Evolutionary conservation across 2,888 invertebrate species (phyloP).

Genomic region (Drosophila meridiana): DNA sequence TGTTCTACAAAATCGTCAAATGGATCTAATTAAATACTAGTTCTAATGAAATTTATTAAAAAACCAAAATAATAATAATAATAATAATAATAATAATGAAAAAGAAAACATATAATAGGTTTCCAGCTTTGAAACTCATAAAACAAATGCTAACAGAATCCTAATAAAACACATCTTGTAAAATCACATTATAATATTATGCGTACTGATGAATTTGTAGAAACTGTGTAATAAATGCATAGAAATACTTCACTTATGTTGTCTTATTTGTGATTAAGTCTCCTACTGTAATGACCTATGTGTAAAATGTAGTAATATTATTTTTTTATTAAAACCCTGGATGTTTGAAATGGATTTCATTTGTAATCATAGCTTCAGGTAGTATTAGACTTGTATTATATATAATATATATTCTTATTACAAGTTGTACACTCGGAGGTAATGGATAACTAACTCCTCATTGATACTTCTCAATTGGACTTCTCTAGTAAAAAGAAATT

Average conservation of each 20-base stretch:
- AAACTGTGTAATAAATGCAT: slow-evolving; percentile 28
- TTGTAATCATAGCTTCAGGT: too few species aligned
- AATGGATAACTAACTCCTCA: too few species aligned
- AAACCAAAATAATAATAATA: neutral
- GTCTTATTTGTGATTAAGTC: slow-evolving; percentile 12
- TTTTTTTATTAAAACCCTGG: slow-evolving; percentile 7
- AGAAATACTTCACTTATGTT: slow-evolving; percentile 20
- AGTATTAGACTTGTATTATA: too few species aligned
- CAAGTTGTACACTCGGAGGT: too few species aligned
- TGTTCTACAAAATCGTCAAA: slow-evolving; percentile 80
- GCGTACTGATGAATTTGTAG: slow-evolving; percentile 32
- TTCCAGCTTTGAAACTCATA: slow-evolving; percentile 59
- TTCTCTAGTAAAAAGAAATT: too few species aligned
- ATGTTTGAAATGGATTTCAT: neutral
- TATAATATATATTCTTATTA: too few species aligned
- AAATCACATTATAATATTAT: slow-evolving; percentile 34
- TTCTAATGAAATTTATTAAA: slow-evolving; percentile 45
- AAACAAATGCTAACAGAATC: slow-evolving; percentile 55
- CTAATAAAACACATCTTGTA: slow-evolving; percentile 66
- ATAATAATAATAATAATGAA: neutral
- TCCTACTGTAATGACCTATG: neutral
- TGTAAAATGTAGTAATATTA: slow-evolving; percentile 2
- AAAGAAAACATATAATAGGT: slow-evolving; percentile 40
- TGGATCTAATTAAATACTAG: slow-evolving; percentile 74
- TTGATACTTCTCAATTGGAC: too few species aligned